Evolutionary conservation across 1,140 invertebrate genomes (phyloP).

Genomic region (Arctopsyche grandis): DNA sequence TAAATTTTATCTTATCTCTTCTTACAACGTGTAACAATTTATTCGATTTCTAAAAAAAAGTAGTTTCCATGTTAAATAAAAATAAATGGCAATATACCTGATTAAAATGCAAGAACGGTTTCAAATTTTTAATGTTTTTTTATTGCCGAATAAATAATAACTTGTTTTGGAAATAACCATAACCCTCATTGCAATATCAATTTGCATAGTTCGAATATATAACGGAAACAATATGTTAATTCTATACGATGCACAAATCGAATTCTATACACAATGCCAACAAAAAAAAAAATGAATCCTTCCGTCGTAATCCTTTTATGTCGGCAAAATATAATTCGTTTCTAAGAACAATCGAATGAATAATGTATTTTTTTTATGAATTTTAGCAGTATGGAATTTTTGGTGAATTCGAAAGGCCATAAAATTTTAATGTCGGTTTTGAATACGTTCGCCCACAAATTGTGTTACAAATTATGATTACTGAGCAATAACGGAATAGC

Average conservation of each 20-base stretch:
- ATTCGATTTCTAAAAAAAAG: too few relatives aligned
- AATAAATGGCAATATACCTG: too few relatives aligned
- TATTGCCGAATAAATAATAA: slow-evolving; percentile 14
- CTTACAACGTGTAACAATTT: too few relatives aligned
- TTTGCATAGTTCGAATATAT: slow-evolving; percentile 14
- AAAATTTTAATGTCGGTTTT: not conserved
- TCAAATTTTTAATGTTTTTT: not conserved
- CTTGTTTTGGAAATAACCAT: not conserved
- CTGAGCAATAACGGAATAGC: not conserved
- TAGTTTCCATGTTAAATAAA: too few relatives aligned
- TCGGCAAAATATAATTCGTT: not conserved
- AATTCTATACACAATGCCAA: not conserved
- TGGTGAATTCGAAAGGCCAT: not conserved
- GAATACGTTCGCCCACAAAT: not conserved
- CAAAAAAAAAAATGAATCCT: not conserved
- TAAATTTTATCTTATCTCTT: too few relatives aligned
- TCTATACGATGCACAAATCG: slow-evolving; percentile 2
- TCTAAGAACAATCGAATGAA: not conserved
- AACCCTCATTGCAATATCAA: not conserved
- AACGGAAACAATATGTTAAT: slow-evolving; percentile 28
- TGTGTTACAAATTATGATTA: not conserved
- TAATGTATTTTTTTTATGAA: not conserved
- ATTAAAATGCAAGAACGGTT: slow-evolving; percentile 20
- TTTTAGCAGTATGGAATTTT: not conserved
- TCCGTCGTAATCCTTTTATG: not conserved